A percentile compares a stretch with the other conserved stretches of the same genome.
phyloP scores from a whole-genome alignment of 2,888 invertebrate genomes.

The Euzophera pinguis region DNA sequence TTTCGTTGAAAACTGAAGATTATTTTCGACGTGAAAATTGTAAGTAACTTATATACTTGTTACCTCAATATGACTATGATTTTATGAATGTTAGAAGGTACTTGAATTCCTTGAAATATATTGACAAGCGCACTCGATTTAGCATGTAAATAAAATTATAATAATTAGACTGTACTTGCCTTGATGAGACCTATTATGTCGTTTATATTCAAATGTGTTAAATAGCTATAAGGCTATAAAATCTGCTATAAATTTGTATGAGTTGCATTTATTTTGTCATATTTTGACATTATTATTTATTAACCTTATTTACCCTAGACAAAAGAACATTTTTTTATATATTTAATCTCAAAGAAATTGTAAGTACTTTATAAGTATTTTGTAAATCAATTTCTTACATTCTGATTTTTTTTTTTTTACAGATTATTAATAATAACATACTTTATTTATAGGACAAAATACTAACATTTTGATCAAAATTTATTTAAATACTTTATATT shows the following conservation, averaged over 20 bases:
- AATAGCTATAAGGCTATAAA: neutral
- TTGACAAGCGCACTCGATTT: conserved; percentile 17
- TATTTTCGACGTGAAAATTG: conserved; percentile 2
- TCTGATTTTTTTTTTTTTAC: too few relatives aligned
- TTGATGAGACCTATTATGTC: conserved; percentile 10
- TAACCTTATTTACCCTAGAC: too few relatives aligned
- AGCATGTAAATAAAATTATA: conserved; percentile 4
- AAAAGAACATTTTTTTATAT: too few relatives aligned
- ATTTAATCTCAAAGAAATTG: too few relatives aligned
- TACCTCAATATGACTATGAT: conserved; percentile 17
- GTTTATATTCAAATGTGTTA: conserved; percentile 11
- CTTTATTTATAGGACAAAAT: too few relatives aligned
- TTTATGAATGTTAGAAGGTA: conserved; percentile 27
- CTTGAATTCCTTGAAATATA: conserved; percentile 34
- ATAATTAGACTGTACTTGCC: conserved; percentile 2
- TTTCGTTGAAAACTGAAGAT: neutral
- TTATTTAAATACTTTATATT: too few relatives aligned
- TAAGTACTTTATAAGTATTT: too few relatives aligned
- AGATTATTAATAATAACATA: too few relatives aligned
- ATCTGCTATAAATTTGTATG: neutral
- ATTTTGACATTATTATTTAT: neutral
- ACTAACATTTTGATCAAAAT: too few relatives aligned
- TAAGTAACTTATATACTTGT: conserved; percentile 18
- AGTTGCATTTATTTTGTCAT: neutral
- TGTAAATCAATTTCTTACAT: too few relatives aligned